Evolutionary conservation across 2,797 vertebrate species (phyloP).

Genomic region (Lacerta viridis): DNA sequence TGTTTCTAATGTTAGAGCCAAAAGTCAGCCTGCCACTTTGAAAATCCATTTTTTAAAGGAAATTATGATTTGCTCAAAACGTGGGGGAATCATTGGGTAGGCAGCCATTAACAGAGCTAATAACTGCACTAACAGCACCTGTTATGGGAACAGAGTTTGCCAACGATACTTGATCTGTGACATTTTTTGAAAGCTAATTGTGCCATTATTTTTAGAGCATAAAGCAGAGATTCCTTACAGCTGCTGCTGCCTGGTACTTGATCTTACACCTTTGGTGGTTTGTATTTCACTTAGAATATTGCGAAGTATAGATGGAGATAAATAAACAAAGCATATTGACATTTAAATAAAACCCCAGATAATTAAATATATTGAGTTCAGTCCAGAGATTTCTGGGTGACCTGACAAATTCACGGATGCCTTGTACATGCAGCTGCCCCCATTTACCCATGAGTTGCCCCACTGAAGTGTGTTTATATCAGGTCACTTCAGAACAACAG

Average conservation of each 20-base stretch:
- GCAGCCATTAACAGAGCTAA: neutral
- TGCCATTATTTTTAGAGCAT: neutral
- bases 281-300: neutral
- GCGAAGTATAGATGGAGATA: neutral
- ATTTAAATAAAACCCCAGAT: neutral
- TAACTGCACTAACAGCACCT: neutral
- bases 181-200: neutral
- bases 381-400: neutral
- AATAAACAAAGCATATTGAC: neutral
- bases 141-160: neutral
- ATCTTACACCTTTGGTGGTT: neutral
- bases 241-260: neutral
- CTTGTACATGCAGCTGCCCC: neutral
- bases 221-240: neutral
- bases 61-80: neutral
- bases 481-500: neutral
- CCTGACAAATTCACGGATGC: neutral
- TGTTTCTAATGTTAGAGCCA: neutral
- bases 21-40: neutral
- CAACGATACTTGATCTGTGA: neutral
- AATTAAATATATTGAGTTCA: neutral
- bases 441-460: neutral
- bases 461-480: neutral
- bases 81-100: neutral
- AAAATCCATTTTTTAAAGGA: neutral